Conservation (phyloP, 2,888 invertebrate genomes). For the Hirtodrosophila alboralis region DNA sequence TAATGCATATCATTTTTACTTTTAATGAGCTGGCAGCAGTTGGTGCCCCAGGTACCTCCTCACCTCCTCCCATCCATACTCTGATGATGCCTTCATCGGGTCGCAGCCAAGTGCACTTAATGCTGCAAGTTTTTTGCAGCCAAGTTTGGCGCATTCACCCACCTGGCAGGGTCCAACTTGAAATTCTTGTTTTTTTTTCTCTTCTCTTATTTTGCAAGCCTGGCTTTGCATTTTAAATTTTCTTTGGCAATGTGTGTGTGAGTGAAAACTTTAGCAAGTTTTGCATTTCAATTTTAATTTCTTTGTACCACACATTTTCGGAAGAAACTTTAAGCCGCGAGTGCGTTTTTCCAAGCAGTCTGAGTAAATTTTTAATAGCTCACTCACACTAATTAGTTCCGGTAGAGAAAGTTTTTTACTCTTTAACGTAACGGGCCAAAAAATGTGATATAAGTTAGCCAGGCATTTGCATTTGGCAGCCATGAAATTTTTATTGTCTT, state of each 20-base stretch:
- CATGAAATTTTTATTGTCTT: constrained; percentile 41
- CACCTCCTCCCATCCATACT: constrained; percentile 1
- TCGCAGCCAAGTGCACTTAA: constrained; percentile 70
- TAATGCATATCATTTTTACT: constrained; percentile 77
- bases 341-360: constrained; percentile 24
- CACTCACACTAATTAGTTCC: constrained; percentile 65
- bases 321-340: constrained; percentile 61
- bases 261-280: constrained; percentile 64
- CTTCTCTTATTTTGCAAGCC: constrained; percentile 13
- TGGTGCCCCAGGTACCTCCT: constrained; percentile 8
- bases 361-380: constrained; percentile 55
- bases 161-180: constrained; percentile 65
- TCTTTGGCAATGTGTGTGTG: constrained; percentile 27
- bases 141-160: constrained; percentile 52
- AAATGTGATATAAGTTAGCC: constrained; percentile 17
- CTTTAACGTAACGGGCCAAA: constrained; percentile 18
- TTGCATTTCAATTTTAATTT: constrained; percentile 76
- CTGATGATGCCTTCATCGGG: constrained; percentile 23
- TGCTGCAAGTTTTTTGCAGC: constrained; percentile 66
- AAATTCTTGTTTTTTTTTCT: constrained; percentile 42
- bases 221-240: constrained; percentile 74
- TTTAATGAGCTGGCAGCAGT: constrained; percentile 71
- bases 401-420: constrained; percentile 37
- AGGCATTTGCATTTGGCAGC: constrained; percentile 52
- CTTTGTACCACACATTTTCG: constrained; percentile 49